Evolutionary conservation across 2,888 invertebrate genomes (phyloP), one percentile per base, ranked within the genome.

Genomic region (Cephalotes varians): DNA sequence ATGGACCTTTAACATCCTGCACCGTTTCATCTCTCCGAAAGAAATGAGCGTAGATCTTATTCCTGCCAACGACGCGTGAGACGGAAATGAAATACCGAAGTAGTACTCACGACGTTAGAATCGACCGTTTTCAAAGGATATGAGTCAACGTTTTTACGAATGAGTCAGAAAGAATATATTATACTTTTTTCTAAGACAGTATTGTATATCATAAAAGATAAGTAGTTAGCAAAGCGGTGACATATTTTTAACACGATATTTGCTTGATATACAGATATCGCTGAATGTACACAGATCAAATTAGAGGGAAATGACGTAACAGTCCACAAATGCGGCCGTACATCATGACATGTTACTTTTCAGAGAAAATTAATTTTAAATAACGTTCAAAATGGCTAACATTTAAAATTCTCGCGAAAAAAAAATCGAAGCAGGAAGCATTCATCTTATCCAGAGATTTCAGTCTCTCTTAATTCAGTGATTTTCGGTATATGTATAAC

Each of bases 1-100:
- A 87, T 87, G 83, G 77, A 67, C 64, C 83, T 81, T 85, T 69
- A 83, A 79, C 80, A 54, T 65, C 62, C 44, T 28, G 49, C 64
- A 7, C 60, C 60, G 77, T 81, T 79, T 85, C 77, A 74, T 58
- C 64, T 69, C 51, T 44, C 82, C 74, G 47, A 40, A 67, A 80
- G 74, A 62, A 74, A 80, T 80, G 80, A 28, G 40, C 74, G 73
- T 58, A 25, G 31, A 60, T 28, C 62, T 80, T 73, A 80, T 80
- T 74, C 74, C 40, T 47, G 40, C n/a, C 25, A 18, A 44, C 51
- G 65, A 28, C 21, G 12, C 1, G 21, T 6, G 15, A 40, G 54
- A 76, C 37, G 69, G 56, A 47, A 54, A 67, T 40, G 21, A 34
- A 47, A 28, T n/a, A 47, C 25, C 73, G 60, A 79, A 84, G 69